These are phyloP conservation scores for Zaprionus nigranus DNA, from an alignment of 1,140 invertebrate species.

Conservation along the genomic window DNA sequence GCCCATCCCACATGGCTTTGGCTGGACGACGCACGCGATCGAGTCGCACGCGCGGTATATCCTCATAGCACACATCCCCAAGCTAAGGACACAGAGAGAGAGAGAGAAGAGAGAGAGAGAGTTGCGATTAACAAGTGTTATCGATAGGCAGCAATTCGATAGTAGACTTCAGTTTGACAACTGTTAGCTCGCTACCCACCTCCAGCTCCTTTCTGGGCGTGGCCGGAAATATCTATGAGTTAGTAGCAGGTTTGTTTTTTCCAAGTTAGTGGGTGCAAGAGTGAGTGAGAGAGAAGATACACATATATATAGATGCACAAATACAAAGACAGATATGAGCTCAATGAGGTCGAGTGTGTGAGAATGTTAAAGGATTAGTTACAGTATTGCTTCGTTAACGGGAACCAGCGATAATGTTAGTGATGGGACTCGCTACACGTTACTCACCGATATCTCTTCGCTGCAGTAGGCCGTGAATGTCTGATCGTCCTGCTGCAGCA, in stretches of 20 bases:
- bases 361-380: neutral
- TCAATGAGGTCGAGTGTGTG: neutral
- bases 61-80: slow-evolving; percentile 81
- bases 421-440: neutral
- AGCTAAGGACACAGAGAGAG: slow-evolving; percentile 44
- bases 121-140: neutral
- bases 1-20: slow-evolving; percentile 80
- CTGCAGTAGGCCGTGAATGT: slow-evolving; percentile 93
- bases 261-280: slow-evolving; percentile 55
- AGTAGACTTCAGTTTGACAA: neutral
- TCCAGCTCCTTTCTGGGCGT: slow-evolving; percentile 84
- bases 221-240: slow-evolving; percentile 81
- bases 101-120: neutral
- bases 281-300: slow-evolving; percentile 37
- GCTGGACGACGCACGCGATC: slow-evolving; percentile 78
- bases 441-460: slow-evolving; percentile 92
- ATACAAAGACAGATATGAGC: slow-evolving; percentile 50
- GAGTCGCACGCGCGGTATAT: slow-evolving; percentile 79
- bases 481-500: slow-evolving; percentile 93
- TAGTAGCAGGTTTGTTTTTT: slow-evolving; percentile 53
- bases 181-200: slow-evolving; percentile 61
- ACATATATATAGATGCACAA: slow-evolving; percentile 40
- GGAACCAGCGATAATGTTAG: too few species aligned
- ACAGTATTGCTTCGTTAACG: neutral
- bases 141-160: neutral